Percentiles rank a stretch among this genome's conserved stretches.
Conservation (phyloP, 2,797 vertebrate species). For the Allochrocebus solatus region DNA sequence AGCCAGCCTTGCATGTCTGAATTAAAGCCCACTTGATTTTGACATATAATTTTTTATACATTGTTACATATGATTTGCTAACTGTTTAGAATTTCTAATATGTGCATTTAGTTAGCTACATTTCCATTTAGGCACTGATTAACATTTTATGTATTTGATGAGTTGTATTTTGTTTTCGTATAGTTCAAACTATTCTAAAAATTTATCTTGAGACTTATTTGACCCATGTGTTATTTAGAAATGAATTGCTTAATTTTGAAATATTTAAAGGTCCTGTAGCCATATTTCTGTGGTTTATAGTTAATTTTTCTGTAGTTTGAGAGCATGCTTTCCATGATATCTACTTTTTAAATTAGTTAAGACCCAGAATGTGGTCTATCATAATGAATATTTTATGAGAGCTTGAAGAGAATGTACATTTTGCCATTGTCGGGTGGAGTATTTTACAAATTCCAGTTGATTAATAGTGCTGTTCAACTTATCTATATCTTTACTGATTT, state of each 20-base stretch:
- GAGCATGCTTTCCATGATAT: background rate
- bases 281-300: background rate
- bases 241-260: background rate
- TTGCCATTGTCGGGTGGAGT: too few relatives aligned
- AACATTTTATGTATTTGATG: background rate
- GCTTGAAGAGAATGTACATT: background rate
- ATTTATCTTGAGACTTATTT: background rate
- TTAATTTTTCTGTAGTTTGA: background rate
- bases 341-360: background rate
- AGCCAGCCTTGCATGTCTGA: background rate
- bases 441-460: background rate
- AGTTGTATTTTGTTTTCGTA: background rate
- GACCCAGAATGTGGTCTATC: background rate
- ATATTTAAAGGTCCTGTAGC: background rate
- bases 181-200: background rate
- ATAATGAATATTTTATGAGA: too few relatives aligned
- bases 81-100: background rate
- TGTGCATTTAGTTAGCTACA: background rate
- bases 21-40: background rate
- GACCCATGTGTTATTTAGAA: background rate
- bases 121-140: background rate
- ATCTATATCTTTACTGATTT: background rate
- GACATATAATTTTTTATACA: background rate
- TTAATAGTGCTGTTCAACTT: background rate
- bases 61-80: background rate